Evolutionary conservation across 2,113 vertebrate species (phyloP).

Genomic region (Eulemur rufifrons): DNA sequence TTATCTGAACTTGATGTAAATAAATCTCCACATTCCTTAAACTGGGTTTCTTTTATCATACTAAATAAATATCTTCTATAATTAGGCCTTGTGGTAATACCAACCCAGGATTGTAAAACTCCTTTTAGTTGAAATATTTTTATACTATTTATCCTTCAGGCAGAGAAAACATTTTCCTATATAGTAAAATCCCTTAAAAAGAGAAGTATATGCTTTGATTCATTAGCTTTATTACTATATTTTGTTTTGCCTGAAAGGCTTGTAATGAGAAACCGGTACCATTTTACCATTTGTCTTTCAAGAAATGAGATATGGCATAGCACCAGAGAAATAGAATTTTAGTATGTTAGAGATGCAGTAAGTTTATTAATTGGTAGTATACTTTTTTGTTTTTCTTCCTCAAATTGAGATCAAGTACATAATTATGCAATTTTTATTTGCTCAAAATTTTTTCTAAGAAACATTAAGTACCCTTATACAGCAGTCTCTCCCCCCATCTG

Average conservation of each 20-base stretch:
- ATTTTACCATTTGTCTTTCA: constrained; percentile 43
- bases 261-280: constrained; percentile 33
- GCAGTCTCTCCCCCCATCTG: neutral
- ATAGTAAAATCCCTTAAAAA: constrained; percentile 41
- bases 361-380: constrained; percentile 14
- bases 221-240: constrained; percentile 24
- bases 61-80: constrained; percentile 53
- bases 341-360: neutral
- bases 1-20: constrained; percentile 62
- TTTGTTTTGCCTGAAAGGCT: constrained; percentile 39
- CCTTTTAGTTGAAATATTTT: constrained; percentile 56
- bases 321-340: neutral
- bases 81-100: constrained; percentile 57
- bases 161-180: constrained; percentile 37
- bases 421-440: constrained; percentile 55
- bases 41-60: constrained; percentile 61
- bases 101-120: constrained; percentile 40
- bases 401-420: constrained; percentile 23
- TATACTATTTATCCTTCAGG: constrained; percentile 37
- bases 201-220: constrained; percentile 33
- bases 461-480: neutral
- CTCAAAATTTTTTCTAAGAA: constrained; percentile 47
- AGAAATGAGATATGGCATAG: neutral
- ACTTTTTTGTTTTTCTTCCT: constrained; percentile 40
- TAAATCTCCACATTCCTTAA: constrained; percentile 60